Base-by-base conservation (phyloP, 1,140 invertebrate species). In the Brachionus calyciflorus region DNA sequence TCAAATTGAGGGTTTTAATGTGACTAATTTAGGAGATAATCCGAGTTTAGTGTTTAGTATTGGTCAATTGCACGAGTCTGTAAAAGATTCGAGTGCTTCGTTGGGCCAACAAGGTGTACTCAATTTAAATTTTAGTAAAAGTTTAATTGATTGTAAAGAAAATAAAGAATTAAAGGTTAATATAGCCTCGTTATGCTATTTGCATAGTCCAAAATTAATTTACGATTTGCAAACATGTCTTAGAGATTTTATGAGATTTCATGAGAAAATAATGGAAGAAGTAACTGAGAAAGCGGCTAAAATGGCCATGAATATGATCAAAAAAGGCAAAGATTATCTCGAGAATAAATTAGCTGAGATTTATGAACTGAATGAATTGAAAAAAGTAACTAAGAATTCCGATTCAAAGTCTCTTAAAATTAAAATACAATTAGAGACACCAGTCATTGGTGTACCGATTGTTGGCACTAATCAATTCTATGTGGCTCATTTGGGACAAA, bases 121-220 rank as follows among this genome's bases (percentile, higher is more conserved):
- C 12, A 49, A 49, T 28, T 0, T 48, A 10, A 30, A 69, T 30
- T 48, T 69, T 33, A 48, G 19, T 12, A 69, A 48, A 30, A 69
- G 30, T 26, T 17, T 14, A 2, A 70, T 49, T 33, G 26, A 68
- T 46, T 26, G 17, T 24, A 10, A 68, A 24, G 40, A 51, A 9
- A 21, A 17, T 7, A 49, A 70, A 51, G 65, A 70, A 14, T 85
- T 91, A 21, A 85, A 85, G 30, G 85, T 96, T 63, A 88, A 90
- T 76, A 91, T 97, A 88, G 94, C 93, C 0, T 94, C 93, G 41
- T 90, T 96, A 40, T 93, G 91, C 87, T 96, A 96, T 83, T 93
- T 92, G 1, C 94, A 97, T 84, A 93, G 91, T 30, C 90, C 92
- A 0, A 88, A 90, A 76, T 89, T 96, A 80, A 87, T 96, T 14